phyloP scores from a whole-genome alignment of 2,113 vertebrate species.

The Orycteropus afer region DNA sequence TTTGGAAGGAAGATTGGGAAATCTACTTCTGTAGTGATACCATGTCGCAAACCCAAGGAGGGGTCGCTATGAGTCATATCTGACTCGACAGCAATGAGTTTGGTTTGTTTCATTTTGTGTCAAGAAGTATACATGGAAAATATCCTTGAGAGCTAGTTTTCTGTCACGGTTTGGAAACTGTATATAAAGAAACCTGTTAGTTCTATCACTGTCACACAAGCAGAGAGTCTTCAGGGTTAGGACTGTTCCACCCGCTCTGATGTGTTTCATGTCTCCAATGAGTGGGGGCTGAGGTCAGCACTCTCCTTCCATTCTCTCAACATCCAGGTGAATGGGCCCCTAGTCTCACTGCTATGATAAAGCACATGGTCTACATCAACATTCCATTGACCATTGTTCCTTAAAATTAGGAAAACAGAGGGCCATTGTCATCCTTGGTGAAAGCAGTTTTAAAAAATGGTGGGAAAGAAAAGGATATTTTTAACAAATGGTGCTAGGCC shows the following conservation, averaged over 20 bases:
- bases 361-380: too few relatives aligned
- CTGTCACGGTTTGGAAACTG: background rate
- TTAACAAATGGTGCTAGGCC: too few relatives aligned
- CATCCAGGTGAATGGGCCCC: background rate
- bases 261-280: rapidly evolving
- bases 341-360: background rate
- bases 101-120: too few relatives aligned
- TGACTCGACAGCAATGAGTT: too few relatives aligned
- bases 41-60: too few relatives aligned
- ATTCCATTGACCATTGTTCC: background rate
- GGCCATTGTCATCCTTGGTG: background rate
- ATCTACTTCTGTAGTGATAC: too few relatives aligned
- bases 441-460: background rate
- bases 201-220: background rate
- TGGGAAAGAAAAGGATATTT: background rate
- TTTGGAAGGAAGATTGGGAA: too few relatives aligned
- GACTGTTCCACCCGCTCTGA: background rate
- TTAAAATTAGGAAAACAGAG: background rate
- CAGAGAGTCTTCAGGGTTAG: too few relatives aligned
- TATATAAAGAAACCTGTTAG: background rate
- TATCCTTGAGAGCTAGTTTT: background rate
- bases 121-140: conserved; percentile 6
- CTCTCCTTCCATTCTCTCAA: background rate
- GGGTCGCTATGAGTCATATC: too few relatives aligned
- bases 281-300: background rate